These are phyloP conservation scores for Mycetomoellerius zeteki DNA, from an alignment of 1,140 invertebrate species.

Conservation along the genomic window DNA sequence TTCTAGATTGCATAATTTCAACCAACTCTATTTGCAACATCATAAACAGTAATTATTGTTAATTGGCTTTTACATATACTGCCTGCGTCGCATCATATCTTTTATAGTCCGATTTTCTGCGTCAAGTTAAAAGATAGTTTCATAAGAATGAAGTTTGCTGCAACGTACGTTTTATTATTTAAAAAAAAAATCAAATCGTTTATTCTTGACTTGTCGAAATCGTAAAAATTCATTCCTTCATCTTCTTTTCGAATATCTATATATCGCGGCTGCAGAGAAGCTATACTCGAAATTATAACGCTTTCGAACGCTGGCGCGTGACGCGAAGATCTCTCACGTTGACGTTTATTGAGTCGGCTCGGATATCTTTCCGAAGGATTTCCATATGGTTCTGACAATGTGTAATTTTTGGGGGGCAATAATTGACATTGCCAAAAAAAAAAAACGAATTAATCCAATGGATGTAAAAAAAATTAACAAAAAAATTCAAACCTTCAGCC, in stretches of 20 bases:
- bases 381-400: neutral
- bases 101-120: neutral
- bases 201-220: neutral
- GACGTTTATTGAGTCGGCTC: conserved; percentile 38
- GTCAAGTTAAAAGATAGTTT: neutral
- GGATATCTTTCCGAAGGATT: conserved; percentile 3
- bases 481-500: neutral
- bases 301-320: conserved; percentile 37
- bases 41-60: conserved; percentile 20
- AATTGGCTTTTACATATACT: conserved; percentile 11
- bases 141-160: neutral
- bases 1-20: neutral
- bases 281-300: conserved; percentile 36
- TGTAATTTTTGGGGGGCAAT: neutral
- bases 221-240: neutral
- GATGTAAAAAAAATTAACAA: neutral
- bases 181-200: neutral
- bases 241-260: neutral
- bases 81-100: neutral
- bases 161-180: neutral
- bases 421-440: neutral
- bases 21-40: neutral
- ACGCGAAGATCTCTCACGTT: conserved; percentile 4
- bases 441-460: neutral
- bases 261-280: neutral